These are phyloP conservation scores for Notamacropus eugenii DNA, from an alignment of 2,797 vertebrate genomes.

Conservation along the genomic window DNA sequence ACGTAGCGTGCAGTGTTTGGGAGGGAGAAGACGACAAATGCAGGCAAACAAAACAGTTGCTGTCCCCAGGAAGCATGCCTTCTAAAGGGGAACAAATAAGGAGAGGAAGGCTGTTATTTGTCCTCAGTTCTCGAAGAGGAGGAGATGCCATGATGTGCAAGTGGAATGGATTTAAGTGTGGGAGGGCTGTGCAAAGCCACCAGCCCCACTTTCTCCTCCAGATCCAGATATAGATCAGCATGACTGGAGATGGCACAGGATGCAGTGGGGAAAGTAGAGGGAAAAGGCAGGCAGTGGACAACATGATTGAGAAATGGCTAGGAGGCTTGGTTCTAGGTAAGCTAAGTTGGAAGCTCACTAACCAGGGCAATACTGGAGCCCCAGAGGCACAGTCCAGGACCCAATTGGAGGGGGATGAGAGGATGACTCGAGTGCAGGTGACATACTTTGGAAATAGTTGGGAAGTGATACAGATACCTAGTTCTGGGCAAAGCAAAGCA, in stretches of 20 bases:
- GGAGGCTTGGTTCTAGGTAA: neutral
- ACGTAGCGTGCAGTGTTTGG: neutral
- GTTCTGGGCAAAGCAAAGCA: no score
- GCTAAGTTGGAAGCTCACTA: neutral
- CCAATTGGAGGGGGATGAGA: neutral
- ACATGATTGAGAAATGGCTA: neutral
- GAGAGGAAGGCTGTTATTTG: slow-evolving; percentile 12
- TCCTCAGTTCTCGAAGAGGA: no score
- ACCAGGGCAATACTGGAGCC: neutral
- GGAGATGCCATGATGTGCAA: no score
- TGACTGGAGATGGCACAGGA: neutral
- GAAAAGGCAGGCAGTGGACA: neutral
- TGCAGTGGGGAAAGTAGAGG: neutral
- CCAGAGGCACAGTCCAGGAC: neutral
- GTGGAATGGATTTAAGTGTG: no score
- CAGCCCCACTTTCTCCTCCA: no score
- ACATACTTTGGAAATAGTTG: neutral
- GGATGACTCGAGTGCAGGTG: neutral
- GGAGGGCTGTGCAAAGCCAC: no score
- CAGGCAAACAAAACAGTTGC: neutral
- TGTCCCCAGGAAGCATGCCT: neutral
- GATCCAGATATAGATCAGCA: no score
- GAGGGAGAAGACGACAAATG: slow-evolving; percentile 26
- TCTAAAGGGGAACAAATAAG: slow-evolving; percentile 24
- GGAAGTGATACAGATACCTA: neutral